Base-by-base conservation (phyloP, 92 coral and sea anemone species). In the Actinernus sp. region DNA sequence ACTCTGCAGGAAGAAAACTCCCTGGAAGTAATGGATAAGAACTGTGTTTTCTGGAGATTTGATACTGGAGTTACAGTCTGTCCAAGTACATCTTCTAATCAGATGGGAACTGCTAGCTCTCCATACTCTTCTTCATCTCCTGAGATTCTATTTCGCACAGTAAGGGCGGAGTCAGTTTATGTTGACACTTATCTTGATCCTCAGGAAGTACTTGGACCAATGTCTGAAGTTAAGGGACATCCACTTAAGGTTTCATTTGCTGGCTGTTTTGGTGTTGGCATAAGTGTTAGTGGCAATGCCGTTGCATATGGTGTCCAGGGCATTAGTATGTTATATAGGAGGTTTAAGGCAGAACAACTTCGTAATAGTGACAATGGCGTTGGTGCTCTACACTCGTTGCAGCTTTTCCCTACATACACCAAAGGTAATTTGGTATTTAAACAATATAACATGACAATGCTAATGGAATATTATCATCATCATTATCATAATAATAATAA, bases 271-370 rank as follows among this genome's bases (percentile, higher is more conserved):
- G 89, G 89, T 17, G 23, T 90, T 66, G 97, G 92, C 12, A 60
- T 90, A 54, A 83, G 85, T 61, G 81, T 90, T 55, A 83, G 67
- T n/a, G 75, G 77, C n/a, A 43, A 62, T 30, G 31, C 28, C 29
- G 52, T 62, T 33, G n/a, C n/a, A n/a, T 66, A 34, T 5, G 40
- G 66, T 32, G 89, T 95, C 20, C 63, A 60, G 16, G 82, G 88
- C 28, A 56, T 95, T 19, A 95, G 95, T 3, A 84, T 95, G 96
- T 65, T 95, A 81, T 95, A 95, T 65, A 86, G 95, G 11, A 74
- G 91, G 56, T 95, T 95, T 61, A 79, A 73, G 33, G 90, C 67
- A 34, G 98, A 91, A 39, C 69, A 71, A 17, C 69, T 90, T 25
- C 68, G 79, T 25, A 87, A 68, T 36, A 78, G 48, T 33, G 92